These are phyloP conservation scores for Uloborus diversus DNA, from an alignment of 1,140 invertebrate genomes.

Conservation along the genomic window DNA sequence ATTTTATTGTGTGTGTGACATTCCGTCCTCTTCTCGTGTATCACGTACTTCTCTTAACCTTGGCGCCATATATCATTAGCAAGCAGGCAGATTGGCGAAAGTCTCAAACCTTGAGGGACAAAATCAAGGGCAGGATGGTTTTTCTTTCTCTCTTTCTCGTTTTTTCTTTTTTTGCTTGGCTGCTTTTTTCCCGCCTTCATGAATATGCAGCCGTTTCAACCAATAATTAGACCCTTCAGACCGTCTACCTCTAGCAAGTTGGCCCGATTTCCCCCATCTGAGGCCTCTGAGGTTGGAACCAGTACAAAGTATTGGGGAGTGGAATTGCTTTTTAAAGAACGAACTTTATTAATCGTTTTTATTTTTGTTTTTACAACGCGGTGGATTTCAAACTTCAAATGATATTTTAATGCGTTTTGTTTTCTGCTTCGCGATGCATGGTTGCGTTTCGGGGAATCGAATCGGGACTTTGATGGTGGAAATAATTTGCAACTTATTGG, in stretches of 20 bases:
- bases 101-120: constrained; percentile 26
- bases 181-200: constrained; percentile 13
- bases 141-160: background rate
- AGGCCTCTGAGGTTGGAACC: no score
- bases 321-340: no score
- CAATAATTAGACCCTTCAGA: constrained; percentile 39
- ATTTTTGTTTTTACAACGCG: no score
- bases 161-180: background rate
- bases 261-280: background rate
- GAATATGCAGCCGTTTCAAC: constrained; percentile 50
- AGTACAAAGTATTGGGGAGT: no score
- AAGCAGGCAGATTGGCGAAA: constrained; percentile 24
- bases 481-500: no score
- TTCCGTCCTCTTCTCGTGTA: constrained; percentile 15
- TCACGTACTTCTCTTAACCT: constrained; percentile 45
- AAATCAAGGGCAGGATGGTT: constrained; percentile 39
- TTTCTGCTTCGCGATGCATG: no score
- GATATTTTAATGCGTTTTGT: no score
- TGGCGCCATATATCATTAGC: constrained; percentile 42
- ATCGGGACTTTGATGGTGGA: no score
- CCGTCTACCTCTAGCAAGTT: constrained; percentile 6
- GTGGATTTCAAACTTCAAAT: no score
- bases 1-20: constrained; percentile 54
- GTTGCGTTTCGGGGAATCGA: no score
- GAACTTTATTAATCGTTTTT: no score